Percentiles rank a stretch among this genome's conserved stretches.
phyloP scores from a whole-genome alignment of 1,140 invertebrate genomes.

The Drosophila auraria region DNA sequence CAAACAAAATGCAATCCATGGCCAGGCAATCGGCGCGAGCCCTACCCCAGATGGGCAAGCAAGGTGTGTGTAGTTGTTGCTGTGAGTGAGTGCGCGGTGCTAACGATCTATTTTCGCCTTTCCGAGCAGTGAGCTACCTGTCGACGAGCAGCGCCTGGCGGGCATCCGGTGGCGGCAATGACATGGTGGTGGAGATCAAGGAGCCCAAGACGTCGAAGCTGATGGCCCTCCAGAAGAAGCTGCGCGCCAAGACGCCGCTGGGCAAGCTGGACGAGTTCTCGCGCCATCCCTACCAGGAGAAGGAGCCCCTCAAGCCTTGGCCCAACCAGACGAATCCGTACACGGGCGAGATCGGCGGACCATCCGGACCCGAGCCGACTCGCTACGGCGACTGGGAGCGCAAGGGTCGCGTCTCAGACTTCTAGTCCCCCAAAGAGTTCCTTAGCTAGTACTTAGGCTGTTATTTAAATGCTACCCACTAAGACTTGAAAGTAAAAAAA shows the following conservation, averaged over 20 bases:
- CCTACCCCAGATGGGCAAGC: constrained; percentile 64
- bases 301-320: constrained; percentile 94
- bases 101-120: constrained; percentile 21
- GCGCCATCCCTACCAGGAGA: constrained; percentile 92
- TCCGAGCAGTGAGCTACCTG: constrained; percentile 53
- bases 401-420: constrained; percentile 98
- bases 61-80: constrained; percentile 67
- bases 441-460: constrained; percentile 54
- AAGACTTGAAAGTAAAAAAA: constrained; percentile 17
- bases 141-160: constrained; percentile 57
- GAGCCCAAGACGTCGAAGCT: constrained; percentile 66
- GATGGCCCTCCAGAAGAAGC: constrained; percentile 88
- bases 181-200: constrained; percentile 64
- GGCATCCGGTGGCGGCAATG: constrained; percentile 33
- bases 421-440: constrained; percentile 85
- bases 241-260: constrained; percentile 88
- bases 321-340: constrained; percentile 95
- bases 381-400: constrained; percentile 99
- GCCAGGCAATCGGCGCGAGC: constrained; percentile 62
- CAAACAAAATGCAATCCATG: constrained; percentile 71
- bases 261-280: constrained; percentile 89
- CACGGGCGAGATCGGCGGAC: constrained; percentile 93
- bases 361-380: constrained; percentile 98
- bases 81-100: constrained; percentile 14
- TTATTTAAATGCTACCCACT: constrained; percentile 34